Evolutionary conservation across 2,888 invertebrate genomes (phyloP), one percentile per base, ranked within the genome.

Genomic region (Drosophila emarginata): DNA sequence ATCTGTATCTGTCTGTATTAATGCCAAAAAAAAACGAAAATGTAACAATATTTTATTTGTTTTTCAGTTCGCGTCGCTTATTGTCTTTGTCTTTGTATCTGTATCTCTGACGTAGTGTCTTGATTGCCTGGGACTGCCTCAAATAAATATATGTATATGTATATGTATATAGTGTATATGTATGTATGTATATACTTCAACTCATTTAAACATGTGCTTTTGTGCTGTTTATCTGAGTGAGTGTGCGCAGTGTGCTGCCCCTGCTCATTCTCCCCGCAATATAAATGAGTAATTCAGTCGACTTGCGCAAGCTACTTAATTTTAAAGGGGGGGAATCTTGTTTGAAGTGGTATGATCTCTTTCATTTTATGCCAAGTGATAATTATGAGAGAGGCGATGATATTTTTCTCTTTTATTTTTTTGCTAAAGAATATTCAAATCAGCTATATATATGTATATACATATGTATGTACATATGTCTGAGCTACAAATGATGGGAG

Each of bases 281-380:
- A 77, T 66, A 77, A 85, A 80, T 82, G 77, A 77, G 68, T 69
- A 81, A 71, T 62, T 50, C 58, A 61, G 64, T 67, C 62, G 80
- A 66, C 68, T 79, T 79, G 78, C 75, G 72, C 67, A 66, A 72
- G 45, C 11, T 61, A 54, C 7, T 12, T 6, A 51, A 36, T 15
- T 54, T 32, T 14, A 5, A 14, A 4, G 23, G 7, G 14, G 52
- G 4, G 52, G 28, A 51, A 28, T 28, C 36, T 15, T 14, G 59
- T 52, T 4, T 14, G 18, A 5, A 4, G 45, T 21, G 18, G 18
- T 45, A 4, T 5, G 45, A 4, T 45, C 45, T 45, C 21, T 53
- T 15, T 40, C n/a, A 28, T 62, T 58, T 61, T 18, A 45, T 45
- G 40, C 18, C 40, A 18, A 18, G 40, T 45, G 40, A 45, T 45